These are phyloP conservation scores for Ephydatia muelleri DNA, from an alignment of 37 sponge, comb jelly and placozoan species.

Conservation along the genomic window DNA sequence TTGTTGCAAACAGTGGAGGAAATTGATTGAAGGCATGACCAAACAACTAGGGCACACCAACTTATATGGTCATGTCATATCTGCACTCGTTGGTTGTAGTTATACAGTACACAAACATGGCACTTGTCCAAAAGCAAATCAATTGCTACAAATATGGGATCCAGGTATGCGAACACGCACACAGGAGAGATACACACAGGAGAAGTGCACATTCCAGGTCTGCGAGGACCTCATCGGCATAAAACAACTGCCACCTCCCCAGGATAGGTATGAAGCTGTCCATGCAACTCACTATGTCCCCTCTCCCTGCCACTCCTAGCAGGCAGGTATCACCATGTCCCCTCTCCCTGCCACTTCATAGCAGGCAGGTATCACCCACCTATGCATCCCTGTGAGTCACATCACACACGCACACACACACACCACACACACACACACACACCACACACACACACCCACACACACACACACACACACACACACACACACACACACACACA, in stretches of 20 bases:
- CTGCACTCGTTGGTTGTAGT: background rate
- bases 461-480: background rate
- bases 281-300: background rate
- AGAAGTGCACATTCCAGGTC: background rate
- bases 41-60: background rate
- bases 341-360: conserved; percentile 47
- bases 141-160: background rate
- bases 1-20: background rate
- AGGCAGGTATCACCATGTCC: background rate
- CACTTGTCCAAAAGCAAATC: background rate
- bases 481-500: background rate
- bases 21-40: background rate
- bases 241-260: background rate
- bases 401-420: background rate
- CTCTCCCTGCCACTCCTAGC: no score
- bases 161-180: background rate
- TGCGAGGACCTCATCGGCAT: background rate
- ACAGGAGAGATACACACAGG: background rate
- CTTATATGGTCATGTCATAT: background rate
- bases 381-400: no score
- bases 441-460: conserved; percentile 9
- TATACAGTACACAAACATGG: background rate
- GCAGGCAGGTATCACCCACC: background rate
- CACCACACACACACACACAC: conserved; percentile 2
- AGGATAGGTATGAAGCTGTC: no score